Conservation (phyloP, 2,113 vertebrate species). For the Jacana jacana region DNA sequence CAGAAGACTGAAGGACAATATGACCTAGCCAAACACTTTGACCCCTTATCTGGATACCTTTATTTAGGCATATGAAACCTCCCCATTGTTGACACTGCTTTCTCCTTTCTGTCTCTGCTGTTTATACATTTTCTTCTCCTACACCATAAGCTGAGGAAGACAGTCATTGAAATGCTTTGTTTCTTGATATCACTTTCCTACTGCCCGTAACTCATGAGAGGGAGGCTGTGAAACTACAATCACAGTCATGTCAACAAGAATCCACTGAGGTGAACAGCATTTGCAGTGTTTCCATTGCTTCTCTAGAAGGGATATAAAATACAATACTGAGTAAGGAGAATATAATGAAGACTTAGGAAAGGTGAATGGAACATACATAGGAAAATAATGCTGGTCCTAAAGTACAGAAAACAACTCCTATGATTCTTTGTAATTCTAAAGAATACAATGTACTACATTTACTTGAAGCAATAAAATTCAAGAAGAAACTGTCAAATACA, state of each 20-base stretch:
- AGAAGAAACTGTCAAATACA: background rate
- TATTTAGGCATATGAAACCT: background rate
- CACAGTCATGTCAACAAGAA: background rate
- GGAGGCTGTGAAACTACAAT: background rate
- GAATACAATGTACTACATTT: background rate
- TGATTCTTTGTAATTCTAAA: background rate
- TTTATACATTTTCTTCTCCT: background rate
- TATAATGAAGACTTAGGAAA: background rate
- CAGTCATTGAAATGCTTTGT: background rate
- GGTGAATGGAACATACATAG: background rate
- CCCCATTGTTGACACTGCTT: background rate
- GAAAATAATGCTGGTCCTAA: background rate
- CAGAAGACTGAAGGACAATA: background rate
- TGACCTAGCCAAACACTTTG: background rate
- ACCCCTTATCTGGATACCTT: background rate
- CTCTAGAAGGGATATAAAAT: background rate
- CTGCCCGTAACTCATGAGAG: background rate
- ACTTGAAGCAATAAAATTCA: background rate
- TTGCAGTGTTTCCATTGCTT: background rate
- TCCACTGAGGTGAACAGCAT: background rate
- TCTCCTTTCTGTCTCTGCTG: background rate
- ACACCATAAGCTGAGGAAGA: background rate
- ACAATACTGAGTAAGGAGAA: background rate
- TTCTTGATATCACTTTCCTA: background rate
- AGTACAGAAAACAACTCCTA: background rate